Evolutionary conservation across 2,888 invertebrate genomes (phyloP).

Genomic region (Hemistola chrysoprasaria): DNA sequence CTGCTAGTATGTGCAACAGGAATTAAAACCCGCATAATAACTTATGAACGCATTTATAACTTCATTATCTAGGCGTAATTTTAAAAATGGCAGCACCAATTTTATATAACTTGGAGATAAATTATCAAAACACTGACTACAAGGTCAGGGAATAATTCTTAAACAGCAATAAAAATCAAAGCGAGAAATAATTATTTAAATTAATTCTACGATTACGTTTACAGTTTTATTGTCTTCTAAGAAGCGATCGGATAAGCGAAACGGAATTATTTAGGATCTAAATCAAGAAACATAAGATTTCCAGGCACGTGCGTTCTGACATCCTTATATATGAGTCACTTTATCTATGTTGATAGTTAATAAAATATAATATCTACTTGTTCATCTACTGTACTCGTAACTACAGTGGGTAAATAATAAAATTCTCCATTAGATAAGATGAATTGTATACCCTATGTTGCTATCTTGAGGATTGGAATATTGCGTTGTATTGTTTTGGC

Average conservation of each 20-base stretch:
- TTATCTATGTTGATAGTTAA: constrained; percentile 25
- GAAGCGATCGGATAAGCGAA: constrained; percentile 34
- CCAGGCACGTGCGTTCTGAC: constrained; percentile 34
- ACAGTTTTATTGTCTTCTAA: constrained; percentile 30
- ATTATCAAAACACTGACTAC: constrained; percentile 27
- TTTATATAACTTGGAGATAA: constrained; percentile 20
- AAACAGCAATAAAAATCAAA: constrained; percentile 23
- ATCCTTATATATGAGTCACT: constrained; percentile 42
- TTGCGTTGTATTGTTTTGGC: constrained; percentile 21
- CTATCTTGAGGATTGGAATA: constrained; percentile 21
- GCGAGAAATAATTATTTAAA: constrained; percentile 10
- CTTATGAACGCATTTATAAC: constrained; percentile 1
- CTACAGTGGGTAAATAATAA: constrained; percentile 17
- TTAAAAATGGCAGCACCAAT: too few species aligned
- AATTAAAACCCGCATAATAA: constrained; percentile 18
- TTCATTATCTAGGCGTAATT: too few species aligned
- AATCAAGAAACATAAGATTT: constrained; percentile 33
- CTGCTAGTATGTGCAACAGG: constrained; percentile 26
- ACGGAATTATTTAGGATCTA: constrained; percentile 45
- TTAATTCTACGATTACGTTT: constrained; percentile 2
- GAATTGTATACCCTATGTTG: constrained; percentile 14
- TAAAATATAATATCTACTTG: constrained; percentile 4
- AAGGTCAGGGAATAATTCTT: constrained; percentile 12
- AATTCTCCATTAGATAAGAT: constrained; percentile 29
- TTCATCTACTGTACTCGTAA: too few species aligned